Evolutionary conservation across 2,797 vertebrate genomes (phyloP), one percentile per base, ranked within the genome.

Genomic region (Numenius phaeopus): DNA sequence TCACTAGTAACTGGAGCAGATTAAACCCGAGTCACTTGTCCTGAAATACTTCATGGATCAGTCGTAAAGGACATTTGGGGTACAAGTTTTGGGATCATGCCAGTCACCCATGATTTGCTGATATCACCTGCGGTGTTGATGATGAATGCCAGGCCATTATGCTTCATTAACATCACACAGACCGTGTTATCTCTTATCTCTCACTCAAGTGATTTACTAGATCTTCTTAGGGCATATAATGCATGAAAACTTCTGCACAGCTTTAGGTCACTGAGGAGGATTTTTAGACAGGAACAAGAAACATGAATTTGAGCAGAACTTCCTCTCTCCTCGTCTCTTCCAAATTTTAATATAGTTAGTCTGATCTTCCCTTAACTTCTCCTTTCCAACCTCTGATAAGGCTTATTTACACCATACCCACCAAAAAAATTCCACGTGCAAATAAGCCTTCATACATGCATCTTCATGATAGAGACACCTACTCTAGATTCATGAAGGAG

Each of bases 121-220:
- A 3, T 92, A 91, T 65, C 88, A 92, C 67, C 87, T 76, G 72
- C 32, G 61, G 89, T 91, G 90, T 29, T 50, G 32, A 57, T 80
- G 92, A 97, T 83, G 79, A 88, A 78, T 83, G 34, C 94, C 95
- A 97, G 90, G 89, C 64, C 92, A 78, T 40, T 54, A 54, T 69
- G 67, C 46, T 82, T n/a, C 78, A 65, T 87, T 84, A 93, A 93
- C 83, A 96, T 92, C 80, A 93, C 52, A 92, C 47, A 87, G 78
- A 42, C 62, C 15, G 12, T 1, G 0, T 87, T 93, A 57, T 90
- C 85, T 91, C 83, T 91, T 62, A 83, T 81, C 94, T 89, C 72
- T 87, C 37, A 12, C 42, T 82, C 67, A 92, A 93, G 71, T 67
- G 64, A 92, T 85, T 87, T 91, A 87, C 54, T 69, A 78, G 57